Base-by-base conservation (phyloP, 2,113 vertebrate genomes). In the Campylorhamphus procurvoides region DNA sequence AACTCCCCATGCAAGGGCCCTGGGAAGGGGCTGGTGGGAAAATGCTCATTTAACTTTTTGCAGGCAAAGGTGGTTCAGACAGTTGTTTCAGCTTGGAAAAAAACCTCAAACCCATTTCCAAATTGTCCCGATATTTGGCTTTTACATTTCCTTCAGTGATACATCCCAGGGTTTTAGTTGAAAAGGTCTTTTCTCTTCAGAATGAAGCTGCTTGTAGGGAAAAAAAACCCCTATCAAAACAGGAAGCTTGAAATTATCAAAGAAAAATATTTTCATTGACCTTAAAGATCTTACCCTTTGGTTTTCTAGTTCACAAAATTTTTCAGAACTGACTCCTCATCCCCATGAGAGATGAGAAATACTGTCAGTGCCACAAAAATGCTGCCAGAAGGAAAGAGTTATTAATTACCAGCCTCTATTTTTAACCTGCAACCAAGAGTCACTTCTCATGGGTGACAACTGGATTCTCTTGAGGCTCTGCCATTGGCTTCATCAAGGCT, bases 201-300 rank as follows among this genome's bases (percentile, higher is more conserved):
- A 90, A 90, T 86, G 85, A 90, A 75, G 82, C 68, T 84, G 58
- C 58, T 76, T 60, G 22, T 40, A 92, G 53, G n/a, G 20, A 75
- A 63, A 60, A 15, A 37, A 25, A 55, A 10, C 9, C 37, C 25
- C 52, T 93, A 88, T 60, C 55, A 90, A 96, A 97, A 96, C 87
- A 96, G 95, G 95, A 96, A 96, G 87, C 71, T 92, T 72, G 80
- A 89, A 94, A 94, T 96, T 81, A 96, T 96, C 94, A 94, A 97
- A 95, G 86, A 71, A 81, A 96, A 97, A 91, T 92, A 92, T 96
- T 97, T 94, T 95, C 73, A 87, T 84, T 95, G 96, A 95, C 90
- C 92, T 93, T 86, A 77, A 90, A 84, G 84, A 94, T 93, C 74
- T 84, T 94, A 89, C 49, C 28, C 88, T 81, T 88, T 52, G n/a